Conservation (phyloP, 2,113 vertebrate genomes). For the Ornithorhynchus anatinus region DNA sequence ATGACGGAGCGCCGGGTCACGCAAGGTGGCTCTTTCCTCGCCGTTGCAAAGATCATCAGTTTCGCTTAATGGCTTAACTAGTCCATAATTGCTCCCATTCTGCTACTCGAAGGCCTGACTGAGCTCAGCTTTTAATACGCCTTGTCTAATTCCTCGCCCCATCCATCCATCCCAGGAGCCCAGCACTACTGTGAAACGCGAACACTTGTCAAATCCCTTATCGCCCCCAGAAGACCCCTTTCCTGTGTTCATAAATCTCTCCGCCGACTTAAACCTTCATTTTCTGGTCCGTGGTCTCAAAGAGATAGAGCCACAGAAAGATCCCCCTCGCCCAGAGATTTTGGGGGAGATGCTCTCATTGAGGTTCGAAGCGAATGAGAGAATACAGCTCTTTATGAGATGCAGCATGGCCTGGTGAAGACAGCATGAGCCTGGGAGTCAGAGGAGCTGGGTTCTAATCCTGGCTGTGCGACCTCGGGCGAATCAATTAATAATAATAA, state of each 20-base stretch:
- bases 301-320: neutral
- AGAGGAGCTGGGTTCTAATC: no score
- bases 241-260: constrained; percentile 67
- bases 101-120: constrained; percentile 60
- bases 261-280: constrained; percentile 69
- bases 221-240: constrained; percentile 68
- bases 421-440: no score
- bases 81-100: constrained; percentile 73
- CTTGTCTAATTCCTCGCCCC: constrained; percentile 72
- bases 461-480: no score
- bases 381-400: no score
- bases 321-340: neutral
- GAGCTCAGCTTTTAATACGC: constrained; percentile 73
- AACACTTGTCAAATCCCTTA: constrained; percentile 72
- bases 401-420: no score
- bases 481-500: no score
- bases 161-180: constrained; percentile 70
- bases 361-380: no score
- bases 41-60: constrained; percentile 55
- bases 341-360: neutral
- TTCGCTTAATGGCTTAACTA: constrained; percentile 69
- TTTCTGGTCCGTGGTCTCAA: constrained; percentile 56
- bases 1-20: constrained; percentile 25
- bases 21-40: constrained; percentile 41
- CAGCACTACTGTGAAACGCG: constrained; percentile 68